These are phyloP conservation scores for Pseudochromis fuscus DNA, from an alignment of 2,797 vertebrate genomes.

Conservation along the genomic window DNA sequence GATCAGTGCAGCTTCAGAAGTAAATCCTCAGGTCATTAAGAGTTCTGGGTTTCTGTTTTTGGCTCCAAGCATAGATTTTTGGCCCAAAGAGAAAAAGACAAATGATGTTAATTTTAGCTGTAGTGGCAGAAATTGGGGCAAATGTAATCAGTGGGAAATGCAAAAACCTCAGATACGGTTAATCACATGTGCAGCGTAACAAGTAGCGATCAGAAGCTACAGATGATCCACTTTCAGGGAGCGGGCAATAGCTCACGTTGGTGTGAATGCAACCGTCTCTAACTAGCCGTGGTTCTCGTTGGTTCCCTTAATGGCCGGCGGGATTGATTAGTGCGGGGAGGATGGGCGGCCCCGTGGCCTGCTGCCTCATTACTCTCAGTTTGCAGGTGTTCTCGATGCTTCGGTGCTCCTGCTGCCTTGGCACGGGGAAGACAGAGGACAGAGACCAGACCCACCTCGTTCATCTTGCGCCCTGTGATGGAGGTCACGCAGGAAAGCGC, in stretches of 20 bases:
- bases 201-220: constrained; percentile 4
- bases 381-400: constrained; percentile 83
- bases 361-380: constrained; percentile 85
- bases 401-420: constrained; percentile 73
- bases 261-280: constrained; percentile 48
- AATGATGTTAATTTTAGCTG: neutral
- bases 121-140: constrained; percentile 5
- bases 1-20: neutral
- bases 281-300: constrained; percentile 52
- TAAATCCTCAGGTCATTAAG: neutral
- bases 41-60: constrained; percentile 4
- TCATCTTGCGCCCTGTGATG: constrained; percentile 79
- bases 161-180: constrained; percentile 6
- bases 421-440: constrained; percentile 80
- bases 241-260: constrained; percentile 21
- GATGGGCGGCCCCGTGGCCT: constrained; percentile 69
- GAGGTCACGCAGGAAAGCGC: constrained; percentile 78
- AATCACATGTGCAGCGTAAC: neutral
- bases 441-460: constrained; percentile 78
- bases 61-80: constrained; percentile 1
- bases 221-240: constrained; percentile 18
- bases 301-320: constrained; percentile 76
- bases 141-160: constrained; percentile 12
- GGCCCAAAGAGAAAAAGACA: constrained; percentile 9
- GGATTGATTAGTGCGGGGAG: constrained; percentile 84